Base-by-base conservation (phyloP, 2,113 vertebrate genomes). In the Tympanuchus pallidicinctus region DNA sequence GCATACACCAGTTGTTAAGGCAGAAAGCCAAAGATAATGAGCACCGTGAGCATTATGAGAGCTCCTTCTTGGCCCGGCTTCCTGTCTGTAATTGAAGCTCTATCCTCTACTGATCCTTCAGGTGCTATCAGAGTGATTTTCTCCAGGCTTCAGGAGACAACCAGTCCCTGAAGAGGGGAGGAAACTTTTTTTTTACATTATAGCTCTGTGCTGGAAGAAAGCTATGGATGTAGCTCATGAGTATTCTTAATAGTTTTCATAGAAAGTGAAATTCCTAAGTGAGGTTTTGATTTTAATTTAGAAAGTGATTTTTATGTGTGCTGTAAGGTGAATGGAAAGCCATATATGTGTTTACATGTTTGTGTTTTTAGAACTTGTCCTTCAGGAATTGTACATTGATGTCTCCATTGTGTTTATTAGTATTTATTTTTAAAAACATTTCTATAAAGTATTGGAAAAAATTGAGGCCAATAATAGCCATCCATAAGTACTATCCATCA, bases 11-110 rank as follows among this genome's bases (percentile, higher is more conserved):
- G 97, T 97, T 98, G 97, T 97, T 97, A 97, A 97, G 97, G 98
- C 98, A 98, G 98, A 97, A 97, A 98, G 98, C 98, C 98, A 98
- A 98, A 98, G 97, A 97, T 98, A 98, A 98, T 98, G 98, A 98
- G 98, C 97, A 95, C 90, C 76, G 92, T 97, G 98, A 98, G 98
- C 95, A 96, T 96, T 94, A 83, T 2, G 77, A 93, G 96, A 79
- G 79, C 61, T 94, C 82, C 94, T 97, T 96, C 97, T 95, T 96
- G 96, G 96, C 94, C 94, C 89, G 79, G 64, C 71, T 90, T 95
- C 90, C 96, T 94, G 21, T 54, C 90, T 93, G 92, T 97, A 98
- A 98, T 97, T 97, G 96, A 98, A 97, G 97, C 84, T 52, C 92
- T 97, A 94, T 95, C 96, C 98, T 97, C 97, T 97, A 91, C 95